Evolutionary conservation across 2,797 vertebrate genomes (phyloP), one percentile per base, ranked within the genome.

Genomic region (Columba guinea): DNA sequence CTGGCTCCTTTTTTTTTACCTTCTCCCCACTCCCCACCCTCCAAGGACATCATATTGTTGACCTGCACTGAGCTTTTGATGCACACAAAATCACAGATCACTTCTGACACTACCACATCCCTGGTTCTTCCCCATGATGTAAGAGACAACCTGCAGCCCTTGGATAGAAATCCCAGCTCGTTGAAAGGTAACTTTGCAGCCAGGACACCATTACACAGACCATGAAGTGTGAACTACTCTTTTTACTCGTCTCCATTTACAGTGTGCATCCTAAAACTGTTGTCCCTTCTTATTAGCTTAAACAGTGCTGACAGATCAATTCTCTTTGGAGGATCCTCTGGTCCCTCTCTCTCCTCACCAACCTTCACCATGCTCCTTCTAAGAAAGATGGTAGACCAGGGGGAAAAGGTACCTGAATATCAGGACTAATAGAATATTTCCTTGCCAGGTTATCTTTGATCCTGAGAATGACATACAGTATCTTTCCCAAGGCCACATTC

Each of bases 401-500:
- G 39, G 87, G 70, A 96, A 96, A 83, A 84, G 19, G 34, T 13
- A 52, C 39, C 60, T 76, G 79, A 69, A 81, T 95, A 96, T 97
- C 93, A 80, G 92, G 87, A 51, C 89, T 94, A 96, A 96, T n/a
- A 65, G 92, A 96, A 65, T 35, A 56, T 89, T 97, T 97, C 92
- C 86, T 79, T 85, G 62, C 84, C 63, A 39, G 90, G 67, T 92
- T 86, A 84, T 89, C 93, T 97, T 95, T 96, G 73, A 95, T 95
- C 95, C 87, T 91, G 68, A 48, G 94, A 73, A 86, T 95, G 94
- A 97, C 91, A 93, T 4, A 5, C 39, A 15, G 62, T 83, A 62
- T 95, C 83, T 97, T 93, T 97, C 96, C 95, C 95, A 97, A 97
- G 94, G 96, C 96, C 92, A 96, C 90, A 74, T 94, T 97, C 94